Percentiles rank a stretch among this genome's conserved stretches.
Evolutionary conservation across 2,888 invertebrate species (phyloP).

Genomic region (Myopa testacea): DNA sequence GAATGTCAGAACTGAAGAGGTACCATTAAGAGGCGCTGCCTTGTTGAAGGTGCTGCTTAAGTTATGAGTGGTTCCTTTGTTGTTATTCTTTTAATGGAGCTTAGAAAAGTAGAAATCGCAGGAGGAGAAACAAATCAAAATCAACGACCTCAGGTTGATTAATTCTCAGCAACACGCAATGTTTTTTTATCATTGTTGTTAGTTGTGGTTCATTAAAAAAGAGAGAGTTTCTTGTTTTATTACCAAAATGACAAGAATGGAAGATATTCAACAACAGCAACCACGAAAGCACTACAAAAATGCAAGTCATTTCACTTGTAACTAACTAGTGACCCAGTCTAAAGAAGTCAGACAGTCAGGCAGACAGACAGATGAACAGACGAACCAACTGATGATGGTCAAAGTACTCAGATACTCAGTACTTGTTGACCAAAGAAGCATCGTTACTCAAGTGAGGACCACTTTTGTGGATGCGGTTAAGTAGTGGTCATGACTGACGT

Average conservation of each 20-base stretch:
- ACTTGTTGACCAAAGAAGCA: background rate
- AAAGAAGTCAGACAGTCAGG: background rate
- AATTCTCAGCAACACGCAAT: slow-evolving; percentile 24
- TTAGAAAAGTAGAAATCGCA: background rate
- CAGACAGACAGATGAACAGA: slow-evolving; percentile 10
- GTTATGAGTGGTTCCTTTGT: too few species aligned
- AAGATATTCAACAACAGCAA: background rate
- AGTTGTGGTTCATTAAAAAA: slow-evolving; percentile 8
- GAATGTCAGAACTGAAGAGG: too few species aligned
- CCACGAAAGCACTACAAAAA: background rate
- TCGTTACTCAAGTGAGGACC: background rate
- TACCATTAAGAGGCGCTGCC: too few species aligned
- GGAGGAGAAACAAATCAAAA: background rate
- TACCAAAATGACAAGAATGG: background rate
- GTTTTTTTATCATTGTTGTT: background rate
- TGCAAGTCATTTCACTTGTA: slow-evolving; percentile 9
- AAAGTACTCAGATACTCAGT: background rate
- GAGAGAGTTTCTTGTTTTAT: slow-evolving; percentile 21
- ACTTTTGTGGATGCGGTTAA: slow-evolving; percentile 23
- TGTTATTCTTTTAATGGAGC: background rate
- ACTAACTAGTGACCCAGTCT: slow-evolving; percentile 6
- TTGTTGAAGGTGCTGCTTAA: too few species aligned
- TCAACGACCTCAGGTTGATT: slow-evolving; percentile 12
- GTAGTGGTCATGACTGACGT: slow-evolving; percentile 21
- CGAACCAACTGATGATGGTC: background rate